These are phyloP conservation scores for Fopius arisanus DNA, from an alignment of 1,140 invertebrate species.

Conservation along the genomic window DNA sequence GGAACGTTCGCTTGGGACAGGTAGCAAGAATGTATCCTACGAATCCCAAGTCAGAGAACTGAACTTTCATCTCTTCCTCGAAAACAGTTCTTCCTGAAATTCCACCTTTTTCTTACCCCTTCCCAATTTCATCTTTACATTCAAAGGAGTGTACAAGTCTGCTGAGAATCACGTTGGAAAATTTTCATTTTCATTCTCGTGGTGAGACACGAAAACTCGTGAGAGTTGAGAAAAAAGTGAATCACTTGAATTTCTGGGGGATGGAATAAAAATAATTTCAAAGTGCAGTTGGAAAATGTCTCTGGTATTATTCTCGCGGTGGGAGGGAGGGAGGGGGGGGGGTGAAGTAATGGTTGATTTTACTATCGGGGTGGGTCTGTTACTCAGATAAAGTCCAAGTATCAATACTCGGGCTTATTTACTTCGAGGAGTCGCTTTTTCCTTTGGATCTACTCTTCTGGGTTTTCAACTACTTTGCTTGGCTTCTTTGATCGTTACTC, in stretches of 20 bases:
- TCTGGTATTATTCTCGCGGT: not conserved
- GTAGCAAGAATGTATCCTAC: conserved; percentile 25
- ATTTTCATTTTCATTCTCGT: conserved; percentile 9
- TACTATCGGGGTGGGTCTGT: not conserved
- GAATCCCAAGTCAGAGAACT: conserved; percentile 17
- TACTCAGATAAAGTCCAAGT: not conserved
- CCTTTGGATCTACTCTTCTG: not conserved
- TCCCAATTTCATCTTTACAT: not conserved
- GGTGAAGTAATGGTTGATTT: not conserved
- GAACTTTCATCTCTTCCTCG: conserved; percentile 25
- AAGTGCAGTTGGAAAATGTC: not conserved
- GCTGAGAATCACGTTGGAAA: not conserved
- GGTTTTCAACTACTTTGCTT: not conserved
- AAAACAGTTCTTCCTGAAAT: conserved; percentile 20
- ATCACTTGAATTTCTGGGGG: not conserved
- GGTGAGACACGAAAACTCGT: not conserved
- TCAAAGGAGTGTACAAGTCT: not conserved
- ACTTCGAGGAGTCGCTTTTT: not conserved
- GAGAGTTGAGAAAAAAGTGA: not conserved
- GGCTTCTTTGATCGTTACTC: not conserved
- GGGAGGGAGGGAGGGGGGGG: no score
- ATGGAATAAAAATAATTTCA: not conserved
- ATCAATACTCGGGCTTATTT: not conserved
- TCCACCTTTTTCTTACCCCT: conserved; percentile 13
- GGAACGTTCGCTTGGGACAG: conserved; percentile 45